These are phyloP conservation scores for Eudyptes chrysolophus DNA, from an alignment of 2,113 vertebrate genomes.

Conservation along the genomic window DNA sequence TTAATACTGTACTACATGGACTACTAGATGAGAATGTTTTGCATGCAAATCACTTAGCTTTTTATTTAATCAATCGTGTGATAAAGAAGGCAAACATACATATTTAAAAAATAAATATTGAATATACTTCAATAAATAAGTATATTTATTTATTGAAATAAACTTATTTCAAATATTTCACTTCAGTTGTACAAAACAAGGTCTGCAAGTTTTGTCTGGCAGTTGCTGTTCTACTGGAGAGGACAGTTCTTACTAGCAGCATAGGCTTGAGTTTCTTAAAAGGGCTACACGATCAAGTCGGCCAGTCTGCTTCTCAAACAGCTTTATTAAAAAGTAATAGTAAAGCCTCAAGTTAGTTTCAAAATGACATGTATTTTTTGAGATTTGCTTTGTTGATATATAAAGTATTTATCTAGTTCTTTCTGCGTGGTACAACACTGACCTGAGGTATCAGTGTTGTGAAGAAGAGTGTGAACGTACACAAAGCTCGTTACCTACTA, in stretches of 20 bases:
- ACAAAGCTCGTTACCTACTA: accelerated
- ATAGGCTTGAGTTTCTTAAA: background rate
- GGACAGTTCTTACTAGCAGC: background rate
- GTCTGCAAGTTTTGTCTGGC: background rate
- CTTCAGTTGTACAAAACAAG: background rate
- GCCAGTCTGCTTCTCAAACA: background rate
- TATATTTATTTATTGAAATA: background rate
- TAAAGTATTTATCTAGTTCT: background rate
- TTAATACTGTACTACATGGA: background rate
- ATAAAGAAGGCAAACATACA: background rate
- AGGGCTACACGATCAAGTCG: background rate
- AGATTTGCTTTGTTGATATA: background rate
- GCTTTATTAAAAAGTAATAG: background rate
- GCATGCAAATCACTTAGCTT: background rate
- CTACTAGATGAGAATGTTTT: background rate
- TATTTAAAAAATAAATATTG: background rate
- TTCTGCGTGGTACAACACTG: background rate
- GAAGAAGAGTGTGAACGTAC: accelerated
- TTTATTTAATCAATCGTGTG: background rate
- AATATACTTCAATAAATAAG: too few species aligned
- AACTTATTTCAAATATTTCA: background rate
- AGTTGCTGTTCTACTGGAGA: background rate
- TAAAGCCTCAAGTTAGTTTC: background rate
- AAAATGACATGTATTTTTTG: background rate
- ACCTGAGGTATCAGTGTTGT: background rate